Evolutionary conservation across 1,140 invertebrate species (phyloP).

Genomic region (Oryctes rhinoceros): DNA sequence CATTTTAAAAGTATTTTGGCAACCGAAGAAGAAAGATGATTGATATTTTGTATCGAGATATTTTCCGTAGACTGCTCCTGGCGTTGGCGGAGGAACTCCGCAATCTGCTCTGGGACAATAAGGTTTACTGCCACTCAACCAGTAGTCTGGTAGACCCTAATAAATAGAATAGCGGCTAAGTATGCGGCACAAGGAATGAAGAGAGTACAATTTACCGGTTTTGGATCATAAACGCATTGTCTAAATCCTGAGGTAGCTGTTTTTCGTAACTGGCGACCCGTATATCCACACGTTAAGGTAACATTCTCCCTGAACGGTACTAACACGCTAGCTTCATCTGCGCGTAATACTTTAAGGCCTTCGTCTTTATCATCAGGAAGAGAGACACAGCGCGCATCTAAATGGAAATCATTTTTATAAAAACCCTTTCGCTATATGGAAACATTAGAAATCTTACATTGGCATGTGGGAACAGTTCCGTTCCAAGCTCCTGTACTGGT

Average conservation of each 20-base stretch:
- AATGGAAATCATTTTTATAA: conserved; percentile 49
- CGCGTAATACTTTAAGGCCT: conserved; percentile 78
- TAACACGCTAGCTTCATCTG: conserved; percentile 80
- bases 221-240: conserved; percentile 96
- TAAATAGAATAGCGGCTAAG: background rate
- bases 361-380: conserved; percentile 89
- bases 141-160: conserved; percentile 86
- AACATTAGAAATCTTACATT: conserved; percentile 70
- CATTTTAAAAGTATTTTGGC: conserved; percentile 94
- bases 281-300: conserved; percentile 80
- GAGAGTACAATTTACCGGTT: conserved; percentile 67
- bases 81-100: conserved; percentile 84
- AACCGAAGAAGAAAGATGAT: conserved; percentile 95
- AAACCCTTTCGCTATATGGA: background rate
- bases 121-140: conserved; percentile 87
- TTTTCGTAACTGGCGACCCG: conserved; percentile 79
- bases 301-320: conserved; percentile 92
- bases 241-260: conserved; percentile 85
- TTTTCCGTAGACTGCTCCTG: conserved; percentile 92
- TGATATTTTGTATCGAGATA: conserved; percentile 88
- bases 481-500: conserved; percentile 93
- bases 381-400: conserved; percentile 89
- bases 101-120: conserved; percentile 89
- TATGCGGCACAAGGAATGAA: background rate
- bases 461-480: conserved; percentile 89